Conservation (phyloP, 2,888 invertebrate genomes). For the Acanthosepion pharaonis region DNA sequence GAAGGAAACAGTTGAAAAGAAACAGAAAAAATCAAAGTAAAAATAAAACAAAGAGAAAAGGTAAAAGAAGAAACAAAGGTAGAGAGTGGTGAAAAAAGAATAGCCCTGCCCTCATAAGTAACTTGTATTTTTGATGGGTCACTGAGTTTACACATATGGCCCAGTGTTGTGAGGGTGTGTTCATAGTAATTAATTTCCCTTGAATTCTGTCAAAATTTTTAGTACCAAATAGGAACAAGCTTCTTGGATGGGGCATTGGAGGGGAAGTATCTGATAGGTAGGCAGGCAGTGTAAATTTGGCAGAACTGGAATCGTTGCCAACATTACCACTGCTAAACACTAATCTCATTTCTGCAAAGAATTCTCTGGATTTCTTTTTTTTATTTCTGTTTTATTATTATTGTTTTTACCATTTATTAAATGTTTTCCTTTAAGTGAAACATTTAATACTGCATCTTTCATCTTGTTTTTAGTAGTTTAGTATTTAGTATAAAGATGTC, state of each 20-base stretch:
- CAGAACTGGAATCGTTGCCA: slow-evolving; percentile 8
- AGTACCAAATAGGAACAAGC: not conserved
- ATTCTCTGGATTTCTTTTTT: not conserved
- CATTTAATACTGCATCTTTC: not conserved
- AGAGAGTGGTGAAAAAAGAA: not conserved
- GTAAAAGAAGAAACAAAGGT: not conserved
- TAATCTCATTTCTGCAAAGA: not conserved
- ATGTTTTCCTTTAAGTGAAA: not conserved
- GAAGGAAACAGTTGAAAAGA: not conserved
- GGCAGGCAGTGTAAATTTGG: not conserved
- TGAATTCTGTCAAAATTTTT: slow-evolving; percentile 3
- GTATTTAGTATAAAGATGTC: not conserved
- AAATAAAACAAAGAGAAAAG: not conserved
- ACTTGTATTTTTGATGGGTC: not conserved
- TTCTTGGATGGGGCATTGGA: not conserved
- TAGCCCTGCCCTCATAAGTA: not conserved
- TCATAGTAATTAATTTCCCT: not conserved
- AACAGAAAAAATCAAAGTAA: not conserved
- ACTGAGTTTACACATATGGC: not conserved
- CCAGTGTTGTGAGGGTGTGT: not conserved
- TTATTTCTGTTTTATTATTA: not conserved
- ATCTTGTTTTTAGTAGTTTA: not conserved
- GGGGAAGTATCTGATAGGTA: not conserved
- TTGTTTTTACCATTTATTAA: not conserved
- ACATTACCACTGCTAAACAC: slow-evolving; percentile 4